Percentiles rank a stretch among this genome's conserved stretches.
These are phyloP conservation scores for Toxostoma redivivum DNA, from an alignment of 2,113 vertebrate species.

Conservation along the genomic window DNA sequence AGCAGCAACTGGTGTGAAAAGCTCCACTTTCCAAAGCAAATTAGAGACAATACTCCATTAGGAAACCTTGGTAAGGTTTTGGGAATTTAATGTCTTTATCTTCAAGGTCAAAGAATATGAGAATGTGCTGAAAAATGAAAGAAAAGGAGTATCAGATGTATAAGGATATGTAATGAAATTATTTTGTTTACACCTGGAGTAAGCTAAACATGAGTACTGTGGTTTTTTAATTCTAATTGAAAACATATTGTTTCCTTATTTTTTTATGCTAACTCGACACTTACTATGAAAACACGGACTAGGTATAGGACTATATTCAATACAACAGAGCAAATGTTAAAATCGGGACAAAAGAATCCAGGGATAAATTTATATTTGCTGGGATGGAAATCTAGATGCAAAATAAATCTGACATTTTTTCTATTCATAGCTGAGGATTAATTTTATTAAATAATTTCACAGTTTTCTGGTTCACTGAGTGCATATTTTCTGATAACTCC, in stretches of 20 bases:
- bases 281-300: not conserved
- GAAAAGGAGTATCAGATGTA: not conserved
- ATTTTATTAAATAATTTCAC: conserved; percentile 40
- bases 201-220: not conserved
- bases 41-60: not conserved
- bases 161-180: not conserved
- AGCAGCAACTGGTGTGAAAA: not conserved
- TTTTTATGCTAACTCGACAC: conserved; percentile 11
- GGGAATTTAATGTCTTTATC: not conserved
- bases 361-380: conserved; percentile 39
- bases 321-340: conserved; percentile 2
- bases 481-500: conserved; percentile 15
- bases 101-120: not conserved
- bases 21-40: not conserved
- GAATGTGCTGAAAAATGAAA: not conserved
- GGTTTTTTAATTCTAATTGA: not conserved
- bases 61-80: not conserved
- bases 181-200: not conserved
- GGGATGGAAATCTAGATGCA: conserved; percentile 44
- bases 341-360: not conserved
- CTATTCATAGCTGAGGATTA: conserved; percentile 31
- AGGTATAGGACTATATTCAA: not conserved
- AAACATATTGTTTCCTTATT: not conserved
- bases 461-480: conserved; percentile 31
- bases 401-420: conserved; percentile 46